Evolutionary conservation across 1,140 invertebrate genomes (phyloP).

Genomic region (Capitella teleta): DNA sequence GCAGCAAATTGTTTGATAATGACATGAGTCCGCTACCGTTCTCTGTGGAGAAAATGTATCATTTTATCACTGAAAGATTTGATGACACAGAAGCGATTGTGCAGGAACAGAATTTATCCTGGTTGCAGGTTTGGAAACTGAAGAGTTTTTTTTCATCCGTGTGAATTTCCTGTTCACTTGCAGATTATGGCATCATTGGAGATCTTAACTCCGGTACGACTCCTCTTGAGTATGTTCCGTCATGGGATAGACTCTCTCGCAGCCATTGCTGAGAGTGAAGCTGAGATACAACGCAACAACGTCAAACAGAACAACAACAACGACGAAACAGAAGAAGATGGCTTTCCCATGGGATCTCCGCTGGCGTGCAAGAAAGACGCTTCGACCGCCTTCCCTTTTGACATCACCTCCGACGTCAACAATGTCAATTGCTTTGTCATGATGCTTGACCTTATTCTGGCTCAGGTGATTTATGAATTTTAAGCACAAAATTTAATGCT

Average conservation of each 20-base stretch:
- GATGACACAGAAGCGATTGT: slow-evolving; percentile 71
- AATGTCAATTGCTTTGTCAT: slow-evolving; percentile 80
- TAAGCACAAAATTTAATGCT: no score
- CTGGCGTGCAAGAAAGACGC: no score
- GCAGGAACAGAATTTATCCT: slow-evolving; percentile 84
- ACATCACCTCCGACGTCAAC: neutral
- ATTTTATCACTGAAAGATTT: slow-evolving; percentile 81
- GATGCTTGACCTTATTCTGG: slow-evolving; percentile 88
- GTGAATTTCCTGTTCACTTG: slow-evolving; percentile 4
- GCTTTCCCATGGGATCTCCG: neutral
- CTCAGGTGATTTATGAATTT: slow-evolving; percentile 58
- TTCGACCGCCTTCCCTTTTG: neutral
- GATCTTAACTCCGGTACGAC: slow-evolving; percentile 34
- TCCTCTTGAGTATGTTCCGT: slow-evolving; percentile 33
- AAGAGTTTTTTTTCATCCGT: no score
- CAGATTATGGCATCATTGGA: slow-evolving; percentile 38
- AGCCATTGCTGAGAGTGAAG: no score
- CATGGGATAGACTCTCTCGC: slow-evolving; percentile 26
- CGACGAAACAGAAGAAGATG: neutral
- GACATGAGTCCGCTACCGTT: slow-evolving; percentile 91
- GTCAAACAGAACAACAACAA: neutral
- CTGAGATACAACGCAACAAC: no score
- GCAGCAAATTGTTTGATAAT: slow-evolving; percentile 88
- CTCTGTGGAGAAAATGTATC: slow-evolving; percentile 84
- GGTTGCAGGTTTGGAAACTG: slow-evolving; percentile 81